Conservation (phyloP, 2,797 vertebrate genomes). For the Pogonophryne albipinna region DNA sequence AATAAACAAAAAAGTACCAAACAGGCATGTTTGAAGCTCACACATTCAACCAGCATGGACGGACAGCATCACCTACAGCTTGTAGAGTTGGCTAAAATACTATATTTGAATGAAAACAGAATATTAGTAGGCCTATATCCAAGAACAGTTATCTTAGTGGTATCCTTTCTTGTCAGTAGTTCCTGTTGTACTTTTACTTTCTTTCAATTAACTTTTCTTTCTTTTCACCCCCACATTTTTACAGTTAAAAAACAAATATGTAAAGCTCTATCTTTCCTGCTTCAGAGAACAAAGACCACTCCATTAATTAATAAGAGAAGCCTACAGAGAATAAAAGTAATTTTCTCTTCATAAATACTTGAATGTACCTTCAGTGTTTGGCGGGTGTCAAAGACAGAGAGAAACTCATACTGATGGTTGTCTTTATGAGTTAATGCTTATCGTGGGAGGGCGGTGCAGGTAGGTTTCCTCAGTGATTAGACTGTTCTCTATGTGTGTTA, state of each 20-base stretch:
- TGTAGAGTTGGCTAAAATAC: conserved; percentile 66
- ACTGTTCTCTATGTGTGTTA: conserved; percentile 33
- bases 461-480: conserved; percentile 27
- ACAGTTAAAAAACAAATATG: conserved; percentile 20
- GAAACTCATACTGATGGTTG: conserved; percentile 15
- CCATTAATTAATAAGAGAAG: conserved; percentile 48
- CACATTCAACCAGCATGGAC: conserved; percentile 75
- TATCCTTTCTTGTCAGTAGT: conserved; percentile 71
- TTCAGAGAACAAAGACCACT: conserved; percentile 51
- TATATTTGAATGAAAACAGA: conserved; percentile 59
- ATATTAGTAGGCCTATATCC: conserved; percentile 48
- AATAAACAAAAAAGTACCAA: conserved; percentile 77
- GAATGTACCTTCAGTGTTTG: conserved; percentile 90
- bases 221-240: conserved; percentile 25
- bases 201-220: conserved; percentile 55
- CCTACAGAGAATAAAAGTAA: conserved; percentile 75
- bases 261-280: conserved; percentile 47
- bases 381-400: conserved; percentile 49
- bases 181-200: conserved; percentile 61
- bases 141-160: conserved; percentile 62
- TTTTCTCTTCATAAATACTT: conserved; percentile 93
- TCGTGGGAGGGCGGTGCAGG: conserved; percentile 9
- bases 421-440: conserved; percentile 59
- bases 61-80: conserved; percentile 70
- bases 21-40: conserved; percentile 66